Conservation (phyloP, 1,140 invertebrate species). For the Drosophila novamexicana region DNA sequence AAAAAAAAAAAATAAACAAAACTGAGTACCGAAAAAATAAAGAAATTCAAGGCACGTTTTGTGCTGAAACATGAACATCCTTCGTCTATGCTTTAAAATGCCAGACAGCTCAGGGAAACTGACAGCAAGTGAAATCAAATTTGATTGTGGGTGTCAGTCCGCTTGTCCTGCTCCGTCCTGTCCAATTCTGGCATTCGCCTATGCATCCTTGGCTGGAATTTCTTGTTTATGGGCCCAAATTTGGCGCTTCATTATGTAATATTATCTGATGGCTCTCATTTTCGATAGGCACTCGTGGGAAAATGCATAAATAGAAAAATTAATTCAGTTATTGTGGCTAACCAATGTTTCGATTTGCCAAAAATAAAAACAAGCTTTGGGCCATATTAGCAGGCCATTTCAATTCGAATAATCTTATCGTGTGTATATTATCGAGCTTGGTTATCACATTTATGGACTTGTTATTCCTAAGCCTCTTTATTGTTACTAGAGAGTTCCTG, state of each 20-base stretch:
- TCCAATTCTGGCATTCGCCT: neutral
- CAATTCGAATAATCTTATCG: neutral
- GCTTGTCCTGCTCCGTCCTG: constrained; percentile 23
- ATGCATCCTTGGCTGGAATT: constrained; percentile 10
- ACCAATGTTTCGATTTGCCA: constrained; percentile 17
- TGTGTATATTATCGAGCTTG: neutral
- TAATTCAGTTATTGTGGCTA: constrained; percentile 11
- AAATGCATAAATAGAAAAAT: constrained; percentile 27
- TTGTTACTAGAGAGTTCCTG: neutral
- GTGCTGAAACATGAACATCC: constrained; percentile 43
- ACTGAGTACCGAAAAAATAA: constrained; percentile 19
- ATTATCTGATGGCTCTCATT: constrained; percentile 4
- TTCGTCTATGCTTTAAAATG: constrained; percentile 48
- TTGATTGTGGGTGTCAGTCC: constrained; percentile 45
- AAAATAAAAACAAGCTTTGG: neutral
- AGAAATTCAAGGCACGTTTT: constrained; percentile 27
- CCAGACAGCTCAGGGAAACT: constrained; percentile 37
- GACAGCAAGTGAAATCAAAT: constrained; percentile 45
- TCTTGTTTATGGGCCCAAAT: constrained; percentile 29
- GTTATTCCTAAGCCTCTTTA: neutral
- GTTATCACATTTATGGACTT: neutral
- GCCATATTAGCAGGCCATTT: constrained; percentile 8
- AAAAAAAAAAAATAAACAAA: constrained; percentile 13
- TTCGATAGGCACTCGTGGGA: constrained; percentile 5
- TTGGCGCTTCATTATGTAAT: constrained; percentile 47